Base-by-base conservation (phyloP, 2,113 vertebrate genomes). In the Addax nasomaculatus region DNA sequence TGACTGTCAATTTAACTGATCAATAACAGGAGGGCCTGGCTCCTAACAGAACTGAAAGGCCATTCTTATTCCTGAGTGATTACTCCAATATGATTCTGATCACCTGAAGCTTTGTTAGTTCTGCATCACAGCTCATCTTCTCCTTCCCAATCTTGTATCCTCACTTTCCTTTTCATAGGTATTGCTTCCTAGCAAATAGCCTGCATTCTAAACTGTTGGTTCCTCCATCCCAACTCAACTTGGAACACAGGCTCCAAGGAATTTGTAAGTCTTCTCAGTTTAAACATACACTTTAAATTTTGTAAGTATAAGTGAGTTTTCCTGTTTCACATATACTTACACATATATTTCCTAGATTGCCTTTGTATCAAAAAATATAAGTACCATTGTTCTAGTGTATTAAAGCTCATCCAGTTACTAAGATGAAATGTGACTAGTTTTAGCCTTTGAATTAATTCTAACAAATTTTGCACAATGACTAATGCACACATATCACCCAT, bases 391-490 rank as follows among this genome's bases (percentile, higher is more conserved):
- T 89, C 33, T 64, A 87, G 7, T 9, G 3, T 39, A 2, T 78
- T 70, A 25, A 90, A 73, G 73, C 58, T 45, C 33, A 83, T 62
- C 87, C 43, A 14, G 47, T 88, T 90, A 62, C 17, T 12, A 58
- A 25, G 33, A 57, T 47, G 8, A 95, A 90, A 58, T 83, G 36
- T 70, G 85, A 9, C 51, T 73, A 25, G 0, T 85, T 88, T 96
- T 70, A 78, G 33, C 7, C 23, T 96, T 95, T 58, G 57, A 95
- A 80, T 88, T 89, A 80, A 83, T 90, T 92, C 45, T 90, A 57
- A 57, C 45, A 89, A 79, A 57, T 88, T 94, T 55, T 96, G 9
- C 5, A 67, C 21, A 64, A 39, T 21, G 53, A 89, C 39, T 53
- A 91, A 89, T 85, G n/a, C 23, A 67, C 45, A 93, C 15, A 21